Conservation (phyloP, 2,888 invertebrate species). For the Megastigmus dorsalis region DNA sequence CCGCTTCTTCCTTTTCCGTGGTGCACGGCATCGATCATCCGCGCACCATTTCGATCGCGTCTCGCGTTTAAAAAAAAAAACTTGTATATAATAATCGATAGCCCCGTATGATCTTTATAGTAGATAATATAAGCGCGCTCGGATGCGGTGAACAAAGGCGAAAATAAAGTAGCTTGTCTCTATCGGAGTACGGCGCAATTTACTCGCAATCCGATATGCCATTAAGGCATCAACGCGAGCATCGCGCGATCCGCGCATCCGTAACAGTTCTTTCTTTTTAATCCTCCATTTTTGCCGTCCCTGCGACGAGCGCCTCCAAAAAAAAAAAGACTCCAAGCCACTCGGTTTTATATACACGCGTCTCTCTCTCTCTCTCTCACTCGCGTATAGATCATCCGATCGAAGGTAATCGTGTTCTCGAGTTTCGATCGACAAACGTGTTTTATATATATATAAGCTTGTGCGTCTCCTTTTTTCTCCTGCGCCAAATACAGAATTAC, state of each 20-base stretch:
- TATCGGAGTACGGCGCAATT: conserved; percentile 60
- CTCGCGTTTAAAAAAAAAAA: neutral
- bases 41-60: no score
- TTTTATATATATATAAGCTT: conserved; percentile 59
- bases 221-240: conserved; percentile 63
- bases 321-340: neutral
- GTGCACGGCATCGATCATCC: no score
- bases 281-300: conserved; percentile 27
- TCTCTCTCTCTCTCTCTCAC: neutral
- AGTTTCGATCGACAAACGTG: conserved; percentile 63
- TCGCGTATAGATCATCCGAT: conserved; percentile 60
- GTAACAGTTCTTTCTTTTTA: conserved; percentile 37
- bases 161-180: conserved; percentile 47
- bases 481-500: conserved; percentile 53
- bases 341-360: no score
- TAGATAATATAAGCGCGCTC: neutral
- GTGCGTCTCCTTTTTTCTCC: conserved; percentile 54
- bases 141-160: conserved; percentile 49
- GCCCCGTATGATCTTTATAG: neutral
- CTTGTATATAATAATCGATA: neutral
- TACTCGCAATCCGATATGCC: conserved; percentile 66
- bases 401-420: conserved; percentile 68
- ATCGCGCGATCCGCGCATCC: no score
- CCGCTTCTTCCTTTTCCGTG: no score
- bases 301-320: conserved; percentile 12